phyloP scores from a whole-genome alignment of 2,113 vertebrate genomes.

The Mormoops blainvillei region DNA sequence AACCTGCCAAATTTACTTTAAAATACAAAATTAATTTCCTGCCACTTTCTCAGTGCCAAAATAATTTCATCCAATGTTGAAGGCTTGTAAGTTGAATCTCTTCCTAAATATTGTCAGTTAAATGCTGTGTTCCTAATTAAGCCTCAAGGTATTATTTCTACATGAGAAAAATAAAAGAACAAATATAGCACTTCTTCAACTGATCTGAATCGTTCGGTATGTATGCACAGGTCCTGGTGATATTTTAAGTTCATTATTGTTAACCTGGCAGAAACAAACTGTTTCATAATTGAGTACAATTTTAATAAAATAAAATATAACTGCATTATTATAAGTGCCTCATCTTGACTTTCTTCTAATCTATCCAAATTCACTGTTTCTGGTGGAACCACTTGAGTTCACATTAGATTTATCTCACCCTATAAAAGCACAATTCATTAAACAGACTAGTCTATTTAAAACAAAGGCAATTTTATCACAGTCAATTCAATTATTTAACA shows the following conservation, averaged over 20 bases:
- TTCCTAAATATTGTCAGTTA: conserved; percentile 37
- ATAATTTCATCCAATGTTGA: conserved; percentile 41
- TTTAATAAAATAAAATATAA: conserved; percentile 63
- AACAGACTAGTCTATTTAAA: conserved; percentile 88
- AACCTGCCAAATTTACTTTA: conserved; percentile 53
- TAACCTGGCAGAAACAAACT: conserved; percentile 16
- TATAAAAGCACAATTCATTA: conserved; percentile 90
- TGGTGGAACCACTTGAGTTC: conserved; percentile 77
- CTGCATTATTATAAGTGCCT: conserved; percentile 8
- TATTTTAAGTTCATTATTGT: conserved; percentile 41
- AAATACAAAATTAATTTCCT: conserved; percentile 63
- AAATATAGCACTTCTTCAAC: not conserved
- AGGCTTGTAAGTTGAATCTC: conserved; percentile 28
- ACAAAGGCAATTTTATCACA: conserved; percentile 87
- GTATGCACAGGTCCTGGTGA: not conserved
- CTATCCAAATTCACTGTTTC: conserved; percentile 80
- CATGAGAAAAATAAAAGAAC: not conserved
- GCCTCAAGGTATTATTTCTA: conserved; percentile 25
- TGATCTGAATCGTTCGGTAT: not conserved
- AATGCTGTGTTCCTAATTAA: conserved; percentile 46
- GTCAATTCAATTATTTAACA: conserved; percentile 87
- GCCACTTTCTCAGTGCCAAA: not conserved
- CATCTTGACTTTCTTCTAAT: conserved; percentile 58
- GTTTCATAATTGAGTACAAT: not conserved
- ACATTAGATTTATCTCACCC: conserved; percentile 84